Conservation (phyloP, 1,140 invertebrate genomes). For the Antheraea mylitta region DNA sequence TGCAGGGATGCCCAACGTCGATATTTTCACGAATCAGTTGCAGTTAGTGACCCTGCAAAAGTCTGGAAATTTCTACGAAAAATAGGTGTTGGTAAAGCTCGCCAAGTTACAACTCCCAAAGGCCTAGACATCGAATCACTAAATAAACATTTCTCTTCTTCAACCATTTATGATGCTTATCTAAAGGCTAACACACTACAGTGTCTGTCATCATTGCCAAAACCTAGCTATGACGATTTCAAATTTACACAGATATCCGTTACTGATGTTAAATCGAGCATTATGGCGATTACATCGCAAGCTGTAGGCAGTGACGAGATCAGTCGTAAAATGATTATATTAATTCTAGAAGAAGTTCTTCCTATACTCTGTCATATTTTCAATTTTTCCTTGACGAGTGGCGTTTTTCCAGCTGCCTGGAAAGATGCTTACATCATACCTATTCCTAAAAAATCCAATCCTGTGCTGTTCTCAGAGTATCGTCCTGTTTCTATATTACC, state of each 20-base stretch:
- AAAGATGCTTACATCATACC: conserved; percentile 22
- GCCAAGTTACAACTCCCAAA: neutral
- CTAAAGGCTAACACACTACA: conserved; percentile 17
- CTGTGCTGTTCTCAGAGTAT: conserved; percentile 7
- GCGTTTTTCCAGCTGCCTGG: conserved; percentile 21
- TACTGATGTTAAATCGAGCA: conserved; percentile 23
- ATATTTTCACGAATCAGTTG: conserved; percentile 25
- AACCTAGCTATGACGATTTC: conserved; percentile 15
- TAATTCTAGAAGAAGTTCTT: conserved; percentile 19
- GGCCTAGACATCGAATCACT: conserved; percentile 15
- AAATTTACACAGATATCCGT: conserved; percentile 10
- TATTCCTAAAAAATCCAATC: conserved; percentile 20
- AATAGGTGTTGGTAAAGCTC: conserved; percentile 26
- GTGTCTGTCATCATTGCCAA: conserved; percentile 10
- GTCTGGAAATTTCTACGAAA: conserved; percentile 28
- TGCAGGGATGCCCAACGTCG: conserved; percentile 30
- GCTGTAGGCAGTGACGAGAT: conserved; percentile 25
- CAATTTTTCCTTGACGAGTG: conserved; percentile 15
- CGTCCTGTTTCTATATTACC: too few relatives aligned
- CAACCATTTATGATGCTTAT: neutral
- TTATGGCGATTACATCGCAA: conserved; percentile 19
- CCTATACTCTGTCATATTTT: conserved; percentile 18
- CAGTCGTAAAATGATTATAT: conserved; percentile 22
- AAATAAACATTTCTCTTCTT: conserved; percentile 19
- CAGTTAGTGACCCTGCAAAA: conserved; percentile 25